Conservation (phyloP, 2,797 vertebrate genomes). For the Lophotriccus pileatus region DNA sequence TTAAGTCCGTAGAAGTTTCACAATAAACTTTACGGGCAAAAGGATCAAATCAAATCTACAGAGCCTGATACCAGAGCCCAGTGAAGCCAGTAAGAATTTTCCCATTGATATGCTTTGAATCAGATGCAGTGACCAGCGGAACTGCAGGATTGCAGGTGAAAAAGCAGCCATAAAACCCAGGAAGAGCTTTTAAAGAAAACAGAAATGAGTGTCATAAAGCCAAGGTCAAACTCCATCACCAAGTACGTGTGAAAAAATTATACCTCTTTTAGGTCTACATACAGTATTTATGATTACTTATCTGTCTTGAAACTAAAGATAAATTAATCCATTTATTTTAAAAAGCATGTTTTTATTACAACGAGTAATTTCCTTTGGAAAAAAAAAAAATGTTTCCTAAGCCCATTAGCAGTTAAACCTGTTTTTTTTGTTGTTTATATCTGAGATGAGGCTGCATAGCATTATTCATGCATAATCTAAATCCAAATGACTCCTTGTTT, state of each 20-base stretch:
- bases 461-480: slow-evolving; percentile 66
- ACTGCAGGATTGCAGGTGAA: neutral
- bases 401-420: slow-evolving; percentile 39
- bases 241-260: neutral
- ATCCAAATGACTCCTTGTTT: slow-evolving; percentile 64
- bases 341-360: slow-evolving; percentile 58
- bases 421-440: neutral
- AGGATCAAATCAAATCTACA: neutral
- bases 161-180: neutral
- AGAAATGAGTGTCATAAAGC: neutral
- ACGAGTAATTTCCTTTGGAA: slow-evolving; percentile 57
- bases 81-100: neutral
- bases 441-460: slow-evolving; percentile 25
- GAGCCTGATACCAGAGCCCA: neutral
- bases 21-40: neutral
- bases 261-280: neutral
- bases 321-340: slow-evolving; percentile 61
- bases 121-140: neutral
- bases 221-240: neutral
- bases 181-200: neutral
- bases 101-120: neutral
- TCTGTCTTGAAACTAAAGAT: slow-evolving; percentile 53
- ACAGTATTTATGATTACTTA: slow-evolving; percentile 50
- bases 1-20: neutral
- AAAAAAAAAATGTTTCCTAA: slow-evolving; percentile 62